Evolutionary conservation across 2,113 vertebrate genomes (phyloP).

Genomic region (Cololabis saira): DNA sequence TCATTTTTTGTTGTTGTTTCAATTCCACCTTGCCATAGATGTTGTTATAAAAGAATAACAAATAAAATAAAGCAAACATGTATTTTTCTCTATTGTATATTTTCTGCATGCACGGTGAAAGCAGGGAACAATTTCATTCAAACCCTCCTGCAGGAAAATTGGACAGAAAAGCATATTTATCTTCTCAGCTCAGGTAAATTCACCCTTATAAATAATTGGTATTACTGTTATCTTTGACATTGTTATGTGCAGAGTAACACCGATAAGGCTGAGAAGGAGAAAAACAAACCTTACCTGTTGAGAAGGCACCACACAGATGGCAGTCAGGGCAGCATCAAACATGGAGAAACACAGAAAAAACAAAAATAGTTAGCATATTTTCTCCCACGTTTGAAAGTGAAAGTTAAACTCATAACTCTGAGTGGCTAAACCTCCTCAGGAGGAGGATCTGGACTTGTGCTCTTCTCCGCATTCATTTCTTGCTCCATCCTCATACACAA

Average conservation of each 20-base stretch:
- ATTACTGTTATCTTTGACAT: conserved; percentile 27
- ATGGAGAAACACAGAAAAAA: conserved; percentile 30
- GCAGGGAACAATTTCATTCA: conserved; percentile 19
- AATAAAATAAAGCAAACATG: conserved; percentile 1
- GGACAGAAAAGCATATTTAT: conserved; percentile 28
- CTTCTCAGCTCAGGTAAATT: conserved; percentile 14
- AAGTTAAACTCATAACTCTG: neutral
- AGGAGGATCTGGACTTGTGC: neutral
- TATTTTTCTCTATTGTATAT: neutral
- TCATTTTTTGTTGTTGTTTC: conserved; percentile 15
- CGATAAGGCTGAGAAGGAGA: neutral
- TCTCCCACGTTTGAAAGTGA: conserved; percentile 24
- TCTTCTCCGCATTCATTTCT: too few relatives aligned
- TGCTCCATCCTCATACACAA: too few relatives aligned
- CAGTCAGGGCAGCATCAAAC: conserved; percentile 38
- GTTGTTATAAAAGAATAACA: too few relatives aligned
- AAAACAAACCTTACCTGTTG: conserved; percentile 66
- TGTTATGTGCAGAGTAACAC: conserved; percentile 39
- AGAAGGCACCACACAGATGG: conserved; percentile 28
- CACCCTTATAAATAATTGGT: conserved; percentile 43
- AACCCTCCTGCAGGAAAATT: conserved; percentile 23
- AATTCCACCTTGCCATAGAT: conserved; percentile 3
- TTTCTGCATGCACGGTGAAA: neutral
- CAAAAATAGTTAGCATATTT: conserved; percentile 58
- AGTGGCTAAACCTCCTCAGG: neutral